Base-by-base conservation (phyloP, 2,113 vertebrate species). In the Salvelinus namaycush region DNA sequence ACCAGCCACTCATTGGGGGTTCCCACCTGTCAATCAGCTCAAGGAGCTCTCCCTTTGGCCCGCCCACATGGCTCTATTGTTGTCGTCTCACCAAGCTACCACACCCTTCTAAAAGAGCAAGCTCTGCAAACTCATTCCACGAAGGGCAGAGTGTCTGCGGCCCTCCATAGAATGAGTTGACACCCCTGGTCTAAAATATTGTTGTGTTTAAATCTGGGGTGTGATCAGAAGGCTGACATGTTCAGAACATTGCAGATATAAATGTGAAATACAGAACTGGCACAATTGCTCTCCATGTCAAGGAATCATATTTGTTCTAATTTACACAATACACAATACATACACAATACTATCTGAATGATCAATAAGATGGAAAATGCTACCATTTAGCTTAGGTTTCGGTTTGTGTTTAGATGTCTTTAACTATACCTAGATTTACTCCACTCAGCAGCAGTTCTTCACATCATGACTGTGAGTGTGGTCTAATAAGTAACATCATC, bases 401-500 rank as follows among this genome's bases (percentile, higher is more conserved):
- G 9, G 39, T 9, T 44, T 11, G 9, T 44, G 39, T 39, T 39
- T 39, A 39, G 39, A 39, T 39, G 39, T 44, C 39, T 44, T 11
- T 44, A 44, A 44, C 39, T 9, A 11, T 44, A 12, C 9, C 68
- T 34, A 29, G 20, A 22, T 7, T 8, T 12, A 12, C 22, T 22
- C 3, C 8, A 48, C 74, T 18, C 60, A 66, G 49, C 54, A 44
- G 22, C 16, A 11, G 6, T 8, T 1, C 68, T 44, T 44, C 70
- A 34, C 31, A 34, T 77, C 74, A 70, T 34, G 34, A 22, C 68
- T 70, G 80, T 27, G 5, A 68, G 68, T 39, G 74, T 65, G 77
- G 57, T 67, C 59, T 83, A 74, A 79, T 34, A 78, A 84, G 70
- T 69, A 3, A 16, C 29, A 81, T 77, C 59, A 72, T 87, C 39